Evolutionary conservation across 1,140 invertebrate species (phyloP).

Genomic region (Drosophila prosaltans): DNA sequence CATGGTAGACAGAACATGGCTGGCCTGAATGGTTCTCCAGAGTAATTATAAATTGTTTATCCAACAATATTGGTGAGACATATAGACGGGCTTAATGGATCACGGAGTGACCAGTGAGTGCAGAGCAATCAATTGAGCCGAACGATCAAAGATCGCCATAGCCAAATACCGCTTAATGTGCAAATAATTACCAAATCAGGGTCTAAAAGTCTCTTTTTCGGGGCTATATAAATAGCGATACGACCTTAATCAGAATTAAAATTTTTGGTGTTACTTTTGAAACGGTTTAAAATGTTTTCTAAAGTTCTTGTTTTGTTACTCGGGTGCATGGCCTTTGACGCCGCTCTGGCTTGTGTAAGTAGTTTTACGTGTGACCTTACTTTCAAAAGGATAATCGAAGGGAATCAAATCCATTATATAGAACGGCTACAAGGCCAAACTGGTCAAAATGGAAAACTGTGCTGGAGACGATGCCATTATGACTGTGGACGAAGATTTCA

Average conservation of each 20-base stretch:
- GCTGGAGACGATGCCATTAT: slow-evolving; percentile 68
- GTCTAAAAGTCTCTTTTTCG: slow-evolving; percentile 11
- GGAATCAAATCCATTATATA: slow-evolving; percentile 21
- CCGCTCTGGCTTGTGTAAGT: slow-evolving; percentile 75
- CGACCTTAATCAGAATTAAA: background rate
- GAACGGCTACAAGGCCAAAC: slow-evolving; percentile 80
- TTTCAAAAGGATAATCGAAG: background rate
- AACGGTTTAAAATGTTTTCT: slow-evolving; percentile 47
- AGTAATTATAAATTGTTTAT: slow-evolving; percentile 51
- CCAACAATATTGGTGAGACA: slow-evolving; percentile 25
- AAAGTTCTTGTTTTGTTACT: slow-evolving; percentile 46
- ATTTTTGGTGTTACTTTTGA: slow-evolving; percentile 16
- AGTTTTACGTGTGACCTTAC: background rate
- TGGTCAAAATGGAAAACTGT: slow-evolving; percentile 77
- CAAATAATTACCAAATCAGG: slow-evolving; percentile 63
- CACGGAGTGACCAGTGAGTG: slow-evolving; percentile 30
- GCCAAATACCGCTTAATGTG: slow-evolving; percentile 64
- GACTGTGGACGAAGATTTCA: slow-evolving; percentile 59
- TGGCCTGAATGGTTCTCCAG: slow-evolving; percentile 12
- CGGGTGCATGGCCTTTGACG: slow-evolving; percentile 47
- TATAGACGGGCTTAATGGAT: slow-evolving; percentile 50
- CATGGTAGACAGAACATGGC: slow-evolving; percentile 17
- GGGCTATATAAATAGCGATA: slow-evolving; percentile 54
- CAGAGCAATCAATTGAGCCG: slow-evolving; percentile 71
- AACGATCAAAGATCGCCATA: slow-evolving; percentile 70